phyloP scores from a whole-genome alignment of 2,113 vertebrate genomes.

The Amblyopsis rosae region DNA sequence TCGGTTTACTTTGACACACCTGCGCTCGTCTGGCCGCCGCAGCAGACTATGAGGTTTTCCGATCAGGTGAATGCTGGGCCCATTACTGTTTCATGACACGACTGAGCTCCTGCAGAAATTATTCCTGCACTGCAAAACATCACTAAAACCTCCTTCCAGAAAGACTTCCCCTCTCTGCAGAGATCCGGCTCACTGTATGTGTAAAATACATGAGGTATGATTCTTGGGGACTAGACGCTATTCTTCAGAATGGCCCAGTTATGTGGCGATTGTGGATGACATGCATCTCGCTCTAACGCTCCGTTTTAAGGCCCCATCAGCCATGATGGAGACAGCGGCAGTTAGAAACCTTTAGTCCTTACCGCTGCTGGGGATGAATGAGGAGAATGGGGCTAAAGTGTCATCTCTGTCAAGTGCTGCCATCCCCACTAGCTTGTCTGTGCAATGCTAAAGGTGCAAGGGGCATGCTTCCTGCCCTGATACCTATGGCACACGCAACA shows the following conservation, averaged over 20 bases:
- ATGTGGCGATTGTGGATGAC: conserved; percentile 54
- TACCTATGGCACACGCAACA: neutral
- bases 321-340: conserved; percentile 42
- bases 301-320: conserved; percentile 54
- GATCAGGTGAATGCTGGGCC: conserved; percentile 20
- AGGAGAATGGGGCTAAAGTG: conserved; percentile 55
- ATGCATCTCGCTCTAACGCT: conserved; percentile 46
- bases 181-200: conserved; percentile 41
- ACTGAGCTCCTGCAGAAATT: conserved; percentile 30
- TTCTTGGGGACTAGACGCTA: conserved; percentile 51
- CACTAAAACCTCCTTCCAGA: conserved; percentile 44
- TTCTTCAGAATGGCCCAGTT: conserved; percentile 63
- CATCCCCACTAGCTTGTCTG: conserved; percentile 20
- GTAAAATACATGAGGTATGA: conserved; percentile 61
- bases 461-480: conserved; percentile 4
- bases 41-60: conserved; percentile 9
- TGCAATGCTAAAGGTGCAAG: neutral
- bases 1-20: neutral
- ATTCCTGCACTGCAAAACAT: conserved; percentile 43
- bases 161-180: conserved; percentile 32
- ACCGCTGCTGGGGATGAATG: conserved; percentile 47
- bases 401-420: conserved; percentile 47
- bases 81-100: conserved; percentile 52
- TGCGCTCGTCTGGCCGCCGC: neutral
- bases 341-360: conserved; percentile 50